Conservation (phyloP, 1,140 invertebrate genomes). For the Drosophila nigromelanica region DNA sequence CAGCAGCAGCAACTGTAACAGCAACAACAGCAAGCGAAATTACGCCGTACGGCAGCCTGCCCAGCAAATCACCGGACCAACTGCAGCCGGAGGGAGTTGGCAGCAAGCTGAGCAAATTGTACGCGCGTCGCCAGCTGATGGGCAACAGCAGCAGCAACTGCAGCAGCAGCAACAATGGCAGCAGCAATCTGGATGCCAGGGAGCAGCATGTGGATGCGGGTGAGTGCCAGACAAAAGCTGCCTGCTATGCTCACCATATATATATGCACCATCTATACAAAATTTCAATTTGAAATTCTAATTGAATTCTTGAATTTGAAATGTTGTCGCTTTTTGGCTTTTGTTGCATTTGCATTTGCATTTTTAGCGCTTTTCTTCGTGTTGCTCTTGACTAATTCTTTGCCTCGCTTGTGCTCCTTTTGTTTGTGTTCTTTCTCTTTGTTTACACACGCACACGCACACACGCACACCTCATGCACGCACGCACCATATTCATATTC, state of each 20-base stretch:
- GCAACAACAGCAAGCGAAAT: slow-evolving; percentile 29
- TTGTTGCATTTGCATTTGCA: slow-evolving; percentile 6
- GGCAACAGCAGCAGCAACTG: slow-evolving; percentile 50
- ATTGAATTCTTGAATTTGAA: not conserved
- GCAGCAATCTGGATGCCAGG: slow-evolving; percentile 50
- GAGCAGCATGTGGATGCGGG: slow-evolving; percentile 61
- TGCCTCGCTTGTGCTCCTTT: slow-evolving; percentile 45
- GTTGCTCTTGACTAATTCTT: slow-evolving; percentile 41
- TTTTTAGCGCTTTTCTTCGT: slow-evolving; percentile 13
- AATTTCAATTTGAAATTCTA: not conserved
- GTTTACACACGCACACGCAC: slow-evolving; percentile 12
- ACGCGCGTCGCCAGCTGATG: slow-evolving; percentile 64
- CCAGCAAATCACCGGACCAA: slow-evolving; percentile 30
- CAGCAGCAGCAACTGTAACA: not conserved
- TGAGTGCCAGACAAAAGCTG: slow-evolving; percentile 22
- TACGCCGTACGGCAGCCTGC: slow-evolving; percentile 7
- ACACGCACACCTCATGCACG: slow-evolving; percentile 32
- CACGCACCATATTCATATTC: slow-evolving; percentile 15
- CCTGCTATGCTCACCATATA: not conserved
- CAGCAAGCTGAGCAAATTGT: slow-evolving; percentile 75
- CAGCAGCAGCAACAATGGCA: slow-evolving; percentile 27
- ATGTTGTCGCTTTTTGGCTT: not conserved
- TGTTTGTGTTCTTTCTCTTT: slow-evolving; percentile 45
- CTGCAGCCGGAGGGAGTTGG: slow-evolving; percentile 14
- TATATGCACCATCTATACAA: not conserved